phyloP scores from a whole-genome alignment of 2,888 invertebrate genomes.

The Suillia variegata region DNA sequence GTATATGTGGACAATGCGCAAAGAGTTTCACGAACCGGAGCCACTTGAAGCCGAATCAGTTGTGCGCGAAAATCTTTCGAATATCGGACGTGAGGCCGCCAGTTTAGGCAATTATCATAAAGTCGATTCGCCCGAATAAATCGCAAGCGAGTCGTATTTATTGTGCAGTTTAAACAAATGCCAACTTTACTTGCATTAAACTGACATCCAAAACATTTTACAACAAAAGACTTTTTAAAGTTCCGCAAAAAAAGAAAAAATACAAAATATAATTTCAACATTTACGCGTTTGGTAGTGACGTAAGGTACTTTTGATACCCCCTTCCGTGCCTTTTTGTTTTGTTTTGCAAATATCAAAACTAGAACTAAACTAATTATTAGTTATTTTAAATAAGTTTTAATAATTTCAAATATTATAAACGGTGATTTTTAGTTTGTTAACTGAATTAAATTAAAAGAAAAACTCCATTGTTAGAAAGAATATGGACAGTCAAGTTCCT shows the following conservation, averaged over 20 bases:
- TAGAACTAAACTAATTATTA: too few species aligned
- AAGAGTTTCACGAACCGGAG: constrained; percentile 78
- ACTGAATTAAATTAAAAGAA: too few species aligned
- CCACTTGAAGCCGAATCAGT: constrained; percentile 65
- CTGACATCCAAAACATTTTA: constrained; percentile 27
- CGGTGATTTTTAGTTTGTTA: too few species aligned
- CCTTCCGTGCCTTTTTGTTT: too few species aligned
- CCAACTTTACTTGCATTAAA: constrained; percentile 19
- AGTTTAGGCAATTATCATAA: constrained; percentile 59
- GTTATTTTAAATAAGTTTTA: too few species aligned
- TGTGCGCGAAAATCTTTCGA: constrained; percentile 68
- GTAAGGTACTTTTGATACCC: too few species aligned
- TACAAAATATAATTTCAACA: neutral
- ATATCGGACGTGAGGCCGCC: constrained; percentile 66
- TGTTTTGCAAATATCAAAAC: too few species aligned
- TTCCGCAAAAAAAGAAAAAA: neutral
- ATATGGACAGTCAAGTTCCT: too few species aligned
- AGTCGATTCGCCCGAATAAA: constrained; percentile 60
- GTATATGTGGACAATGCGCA: constrained; percentile 93
- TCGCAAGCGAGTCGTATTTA: neutral
- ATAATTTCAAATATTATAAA: too few species aligned
- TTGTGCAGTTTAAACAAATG: neutral
- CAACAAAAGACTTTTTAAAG: constrained; percentile 7
- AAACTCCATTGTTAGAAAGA: too few species aligned
- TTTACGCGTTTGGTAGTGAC: too few species aligned